Evolutionary conservation across 2,888 invertebrate genomes (phyloP).

Genomic region (Caenorhabditis sinica): DNA sequence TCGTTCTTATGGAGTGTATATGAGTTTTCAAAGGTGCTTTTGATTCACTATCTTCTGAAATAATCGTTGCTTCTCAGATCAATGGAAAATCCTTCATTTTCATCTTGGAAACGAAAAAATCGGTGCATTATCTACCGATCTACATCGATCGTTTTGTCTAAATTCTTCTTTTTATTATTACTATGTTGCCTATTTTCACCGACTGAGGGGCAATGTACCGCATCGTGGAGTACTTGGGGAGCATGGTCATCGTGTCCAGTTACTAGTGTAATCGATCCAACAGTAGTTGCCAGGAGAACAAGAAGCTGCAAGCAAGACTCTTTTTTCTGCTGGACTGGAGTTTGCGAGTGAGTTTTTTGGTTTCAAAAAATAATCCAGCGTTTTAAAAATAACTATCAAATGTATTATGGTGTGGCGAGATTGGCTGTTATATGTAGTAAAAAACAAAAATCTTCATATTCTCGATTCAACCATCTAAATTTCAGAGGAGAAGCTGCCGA

Average conservation of each 20-base stretch:
- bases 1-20: slow-evolving; percentile 56
- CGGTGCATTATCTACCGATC: slow-evolving; percentile 1
- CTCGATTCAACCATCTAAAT: background rate
- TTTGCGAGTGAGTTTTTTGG: slow-evolving; percentile 44
- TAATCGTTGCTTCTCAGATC: background rate
- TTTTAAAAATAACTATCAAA: no score
- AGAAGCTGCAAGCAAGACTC: slow-evolving; percentile 27
- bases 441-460: background rate
- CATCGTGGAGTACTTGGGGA: slow-evolving; percentile 57
- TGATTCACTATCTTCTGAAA: background rate
- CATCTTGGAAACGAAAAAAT: slow-evolving; percentile 48
- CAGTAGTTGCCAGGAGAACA: slow-evolving; percentile 43
- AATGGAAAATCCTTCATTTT: slow-evolving; percentile 52
- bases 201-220: slow-evolving; percentile 31
- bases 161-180: slow-evolving; percentile 10
- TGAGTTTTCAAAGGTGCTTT: slow-evolving; percentile 46
- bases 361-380: background rate
- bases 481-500: slow-evolving; percentile 50
- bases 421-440: no score
- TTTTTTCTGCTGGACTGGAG: slow-evolving; percentile 4
- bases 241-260: slow-evolving; percentile 56
- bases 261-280: slow-evolving; percentile 52
- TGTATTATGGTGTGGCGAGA: no score
- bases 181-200: slow-evolving; percentile 14
- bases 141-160: background rate